These are phyloP conservation scores for Anastrepha obliqua DNA, from an alignment of 1,140 invertebrate species.

Conservation along the genomic window DNA sequence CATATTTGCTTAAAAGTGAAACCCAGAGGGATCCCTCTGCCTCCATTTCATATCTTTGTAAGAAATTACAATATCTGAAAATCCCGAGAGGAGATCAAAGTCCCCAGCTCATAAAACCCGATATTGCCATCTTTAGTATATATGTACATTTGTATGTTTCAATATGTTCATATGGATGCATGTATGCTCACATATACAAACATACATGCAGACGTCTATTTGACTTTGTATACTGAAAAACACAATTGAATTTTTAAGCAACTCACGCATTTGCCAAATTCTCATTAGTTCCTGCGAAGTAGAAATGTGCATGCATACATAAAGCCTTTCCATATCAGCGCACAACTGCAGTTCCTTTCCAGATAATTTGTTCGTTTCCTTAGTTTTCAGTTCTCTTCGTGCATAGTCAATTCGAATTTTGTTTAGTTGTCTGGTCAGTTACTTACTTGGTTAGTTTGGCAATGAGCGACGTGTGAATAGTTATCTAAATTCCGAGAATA, in stretches of 20 bases:
- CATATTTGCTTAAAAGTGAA: too few species aligned
- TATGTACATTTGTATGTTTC: too few species aligned
- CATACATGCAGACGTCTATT: neutral
- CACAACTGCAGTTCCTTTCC: neutral
- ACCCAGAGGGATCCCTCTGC: too few species aligned
- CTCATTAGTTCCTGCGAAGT: slow-evolving; percentile 33
- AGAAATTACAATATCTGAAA: too few species aligned
- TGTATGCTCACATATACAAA: neutral
- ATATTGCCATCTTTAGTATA: too few species aligned
- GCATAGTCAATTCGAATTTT: neutral
- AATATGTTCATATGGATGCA: neutral
- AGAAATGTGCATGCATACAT: neutral
- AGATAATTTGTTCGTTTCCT: neutral
- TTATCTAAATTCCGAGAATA: slow-evolving; percentile 47
- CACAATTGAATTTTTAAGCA: slow-evolving; percentile 42
- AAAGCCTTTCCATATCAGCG: slow-evolving; percentile 11
- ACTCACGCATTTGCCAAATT: slow-evolving; percentile 41
- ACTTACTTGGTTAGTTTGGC: neutral
- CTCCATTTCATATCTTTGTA: too few species aligned
- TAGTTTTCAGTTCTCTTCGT: neutral
- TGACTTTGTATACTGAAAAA: slow-evolving; percentile 4
- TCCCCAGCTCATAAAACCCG: too few species aligned
- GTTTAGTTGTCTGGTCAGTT: neutral
- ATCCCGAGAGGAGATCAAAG: too few species aligned
- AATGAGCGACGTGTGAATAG: slow-evolving; percentile 22